Percentiles rank a stretch among this genome's conserved stretches.
These are phyloP conservation scores for Dysidea cf. avara DNA, from an alignment of 37 sponge, comb jelly and placozoan species.

Conservation along the genomic window DNA sequence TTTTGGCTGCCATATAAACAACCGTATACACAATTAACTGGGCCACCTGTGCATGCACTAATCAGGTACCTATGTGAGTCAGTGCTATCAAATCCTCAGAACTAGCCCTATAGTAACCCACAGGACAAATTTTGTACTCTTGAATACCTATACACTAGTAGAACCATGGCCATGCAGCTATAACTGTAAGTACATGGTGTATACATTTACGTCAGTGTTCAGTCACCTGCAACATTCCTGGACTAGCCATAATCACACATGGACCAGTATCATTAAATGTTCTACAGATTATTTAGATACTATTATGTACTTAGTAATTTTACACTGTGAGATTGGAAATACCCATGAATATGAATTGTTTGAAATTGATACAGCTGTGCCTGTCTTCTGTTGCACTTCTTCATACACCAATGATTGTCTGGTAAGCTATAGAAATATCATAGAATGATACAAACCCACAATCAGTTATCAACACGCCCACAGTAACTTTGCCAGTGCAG, in stretches of 20 bases:
- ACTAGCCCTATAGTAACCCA: too few species aligned
- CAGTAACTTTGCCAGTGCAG: conserved; percentile 96
- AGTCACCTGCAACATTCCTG: conserved; percentile 99
- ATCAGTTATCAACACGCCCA: background rate
- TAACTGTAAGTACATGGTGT: too few species aligned
- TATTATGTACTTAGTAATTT: background rate
- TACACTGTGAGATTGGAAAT: conserved; percentile 90
- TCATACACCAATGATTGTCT: conserved; percentile 98
- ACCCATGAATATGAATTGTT: conserved; percentile 98
- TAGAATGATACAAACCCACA: background rate
- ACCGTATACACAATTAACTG: too few species aligned
- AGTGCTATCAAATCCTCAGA: too few species aligned
- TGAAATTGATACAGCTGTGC: conserved; percentile 78
- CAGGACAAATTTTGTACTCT: too few species aligned
- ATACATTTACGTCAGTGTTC: too few species aligned
- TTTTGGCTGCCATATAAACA: too few species aligned
- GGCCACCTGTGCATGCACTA: too few species aligned
- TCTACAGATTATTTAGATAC: background rate
- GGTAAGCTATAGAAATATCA: conserved; percentile 67
- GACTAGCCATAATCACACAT: conserved; percentile 98
- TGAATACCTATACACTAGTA: too few species aligned
- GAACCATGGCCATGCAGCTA: too few species aligned
- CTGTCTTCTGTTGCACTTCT: conserved; percentile 84
- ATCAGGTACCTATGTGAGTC: too few species aligned
- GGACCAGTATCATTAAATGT: conserved; percentile 97